Conservation (phyloP, 2,113 vertebrate genomes). For the Neoarius graeffei region DNA sequence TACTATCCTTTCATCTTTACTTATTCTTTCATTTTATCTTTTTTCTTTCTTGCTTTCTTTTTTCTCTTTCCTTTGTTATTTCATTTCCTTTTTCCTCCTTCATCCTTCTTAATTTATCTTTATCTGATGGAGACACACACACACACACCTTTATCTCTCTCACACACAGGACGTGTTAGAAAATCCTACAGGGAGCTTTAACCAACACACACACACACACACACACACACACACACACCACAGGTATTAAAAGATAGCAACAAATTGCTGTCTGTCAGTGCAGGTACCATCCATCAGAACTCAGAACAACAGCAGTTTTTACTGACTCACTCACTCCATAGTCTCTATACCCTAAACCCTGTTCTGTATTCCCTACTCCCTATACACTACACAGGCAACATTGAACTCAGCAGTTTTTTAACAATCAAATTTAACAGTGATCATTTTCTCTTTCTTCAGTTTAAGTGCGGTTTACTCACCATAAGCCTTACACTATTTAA, state of each 20-base stretch:
- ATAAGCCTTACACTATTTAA: no score
- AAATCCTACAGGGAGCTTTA: neutral
- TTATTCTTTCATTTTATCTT: no score
- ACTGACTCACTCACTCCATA: neutral
- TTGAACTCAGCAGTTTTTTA: no score
- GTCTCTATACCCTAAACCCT: neutral
- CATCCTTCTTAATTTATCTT: no score
- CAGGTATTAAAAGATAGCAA: slow-evolving; percentile 9
- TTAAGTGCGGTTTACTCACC: no score
- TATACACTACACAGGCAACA: no score
- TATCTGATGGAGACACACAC: slow-evolving; percentile 13
- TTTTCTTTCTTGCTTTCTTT: no score
- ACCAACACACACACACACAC: neutral
- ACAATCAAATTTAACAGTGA: no score
- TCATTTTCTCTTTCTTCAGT: no score
- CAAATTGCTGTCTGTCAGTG: neutral
- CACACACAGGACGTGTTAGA: neutral
- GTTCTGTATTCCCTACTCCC: no score
- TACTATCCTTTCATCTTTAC: no score
- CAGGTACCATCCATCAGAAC: neutral
- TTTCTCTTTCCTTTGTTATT: no score
- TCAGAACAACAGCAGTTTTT: neutral
- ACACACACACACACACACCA: neutral
- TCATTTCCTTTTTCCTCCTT: neutral
- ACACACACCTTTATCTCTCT: neutral